These are phyloP conservation scores for Acrossocheilus fasciatus DNA, from an alignment of 2,797 vertebrate species.

Conservation along the genomic window DNA sequence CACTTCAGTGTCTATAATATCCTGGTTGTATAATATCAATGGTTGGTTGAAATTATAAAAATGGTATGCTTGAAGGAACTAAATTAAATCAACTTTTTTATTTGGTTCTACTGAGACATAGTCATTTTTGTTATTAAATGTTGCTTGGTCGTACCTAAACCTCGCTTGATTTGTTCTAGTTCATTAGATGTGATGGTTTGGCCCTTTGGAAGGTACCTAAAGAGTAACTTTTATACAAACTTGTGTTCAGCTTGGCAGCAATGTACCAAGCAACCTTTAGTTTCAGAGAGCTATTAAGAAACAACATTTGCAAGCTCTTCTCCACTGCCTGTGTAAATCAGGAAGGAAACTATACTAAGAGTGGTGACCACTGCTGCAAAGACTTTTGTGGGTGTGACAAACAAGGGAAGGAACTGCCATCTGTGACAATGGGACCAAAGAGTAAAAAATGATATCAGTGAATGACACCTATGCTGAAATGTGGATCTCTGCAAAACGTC, in stretches of 20 bases:
- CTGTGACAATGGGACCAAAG: background rate
- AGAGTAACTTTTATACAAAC: background rate
- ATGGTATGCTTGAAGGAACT: background rate
- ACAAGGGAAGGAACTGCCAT: background rate
- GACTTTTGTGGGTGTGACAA: background rate
- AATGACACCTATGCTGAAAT: background rate
- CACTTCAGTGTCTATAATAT: too few relatives aligned
- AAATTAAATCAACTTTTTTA: background rate
- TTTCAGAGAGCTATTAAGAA: background rate
- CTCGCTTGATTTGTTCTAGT: background rate
- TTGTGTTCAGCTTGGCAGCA: background rate
- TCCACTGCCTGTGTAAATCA: conserved; percentile 38
- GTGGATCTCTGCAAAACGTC: background rate
- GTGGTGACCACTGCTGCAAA: conserved; percentile 54
- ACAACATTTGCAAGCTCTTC: background rate
- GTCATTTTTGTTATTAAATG: background rate
- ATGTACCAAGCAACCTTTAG: background rate
- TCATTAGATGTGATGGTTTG: background rate
- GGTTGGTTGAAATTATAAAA: background rate
- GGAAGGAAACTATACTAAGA: conserved; percentile 53
- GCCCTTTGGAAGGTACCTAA: background rate
- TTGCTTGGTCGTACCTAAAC: background rate
- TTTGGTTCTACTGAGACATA: background rate
- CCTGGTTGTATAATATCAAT: background rate
- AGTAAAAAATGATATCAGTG: background rate